These are phyloP conservation scores for Drosophila niveifrons DNA, from an alignment of 2,888 invertebrate genomes.

Conservation along the genomic window DNA sequence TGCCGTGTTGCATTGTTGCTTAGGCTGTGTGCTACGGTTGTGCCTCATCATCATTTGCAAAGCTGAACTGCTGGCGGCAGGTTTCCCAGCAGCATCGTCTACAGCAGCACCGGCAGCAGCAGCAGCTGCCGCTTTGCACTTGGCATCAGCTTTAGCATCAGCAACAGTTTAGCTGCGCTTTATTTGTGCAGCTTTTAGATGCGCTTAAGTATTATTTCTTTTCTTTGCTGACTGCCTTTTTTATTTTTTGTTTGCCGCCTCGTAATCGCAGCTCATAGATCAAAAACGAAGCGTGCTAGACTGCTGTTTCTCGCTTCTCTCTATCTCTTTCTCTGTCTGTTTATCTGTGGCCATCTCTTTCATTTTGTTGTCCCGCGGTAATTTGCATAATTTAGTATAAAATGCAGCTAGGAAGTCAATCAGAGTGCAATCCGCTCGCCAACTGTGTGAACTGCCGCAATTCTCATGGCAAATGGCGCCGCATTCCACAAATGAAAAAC, in stretches of 20 bases:
- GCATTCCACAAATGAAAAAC: slow-evolving; percentile 48
- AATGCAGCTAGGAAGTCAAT: slow-evolving; percentile 50
- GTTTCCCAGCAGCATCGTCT: slow-evolving; percentile 46
- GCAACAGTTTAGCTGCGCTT: slow-evolving; percentile 61
- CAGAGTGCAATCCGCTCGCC: slow-evolving; percentile 27
- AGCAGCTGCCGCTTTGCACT: slow-evolving; percentile 64
- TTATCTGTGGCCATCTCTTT: neutral
- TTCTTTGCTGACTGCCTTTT: slow-evolving; percentile 1
- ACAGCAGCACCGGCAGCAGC: neutral
- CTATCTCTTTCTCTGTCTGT: neutral
- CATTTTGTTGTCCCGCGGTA: slow-evolving; percentile 28
- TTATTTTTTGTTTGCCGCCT: slow-evolving; percentile 44
- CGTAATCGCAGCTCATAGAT: slow-evolving; percentile 78
- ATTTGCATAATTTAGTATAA: slow-evolving; percentile 62
- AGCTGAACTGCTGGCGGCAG: slow-evolving; percentile 55
- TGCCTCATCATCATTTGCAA: slow-evolving; percentile 80
- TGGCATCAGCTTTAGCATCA: slow-evolving; percentile 51
- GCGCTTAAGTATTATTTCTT: slow-evolving; percentile 43
- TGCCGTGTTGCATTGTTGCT: slow-evolving; percentile 34
- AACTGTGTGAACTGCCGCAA: slow-evolving; percentile 57
- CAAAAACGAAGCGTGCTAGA: slow-evolving; percentile 62
- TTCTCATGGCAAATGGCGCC: slow-evolving; percentile 57
- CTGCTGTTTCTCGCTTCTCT: slow-evolving; percentile 9
- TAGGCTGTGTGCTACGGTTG: slow-evolving; percentile 28
- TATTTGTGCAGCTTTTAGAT: slow-evolving; percentile 75